Conservation (phyloP, 2,797 vertebrate species). For the Fratercula arctica region DNA sequence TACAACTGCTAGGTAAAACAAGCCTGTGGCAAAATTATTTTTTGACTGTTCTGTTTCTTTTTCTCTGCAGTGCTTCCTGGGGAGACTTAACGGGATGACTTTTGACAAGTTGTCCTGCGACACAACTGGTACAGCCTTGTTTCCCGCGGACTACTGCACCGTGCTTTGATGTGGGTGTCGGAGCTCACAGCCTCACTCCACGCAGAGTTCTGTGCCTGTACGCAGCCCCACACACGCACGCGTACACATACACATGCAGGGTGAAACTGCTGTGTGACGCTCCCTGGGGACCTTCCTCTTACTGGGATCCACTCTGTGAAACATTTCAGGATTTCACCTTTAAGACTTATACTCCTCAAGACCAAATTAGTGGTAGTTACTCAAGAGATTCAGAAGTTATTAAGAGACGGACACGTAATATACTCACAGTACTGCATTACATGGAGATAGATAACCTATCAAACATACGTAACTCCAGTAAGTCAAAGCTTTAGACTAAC, state of each 20-base stretch:
- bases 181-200: not conserved
- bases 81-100: not conserved
- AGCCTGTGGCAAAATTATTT: not conserved
- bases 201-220: rapidly evolving
- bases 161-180: rapidly evolving
- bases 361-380: not conserved
- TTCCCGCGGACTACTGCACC: not conserved
- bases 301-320: not conserved
- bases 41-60: not conserved
- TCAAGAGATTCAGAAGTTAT: not conserved
- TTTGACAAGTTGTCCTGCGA: not conserved
- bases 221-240: rapidly evolving
- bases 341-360: not conserved
- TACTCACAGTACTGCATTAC: not conserved
- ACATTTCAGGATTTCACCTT: not conserved
- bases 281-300: not conserved
- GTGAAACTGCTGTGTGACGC: not conserved
- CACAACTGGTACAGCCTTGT: not conserved
- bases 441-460: rapidly evolving
- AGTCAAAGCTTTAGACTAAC: not conserved
- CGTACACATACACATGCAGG: rapidly evolving
- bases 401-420: not conserved
- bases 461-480: not conserved
- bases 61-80: not conserved
- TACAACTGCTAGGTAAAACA: not conserved